These are phyloP conservation scores for Fundulus diaphanus DNA, from an alignment of 2,797 vertebrate genomes.

Conservation along the genomic window DNA sequence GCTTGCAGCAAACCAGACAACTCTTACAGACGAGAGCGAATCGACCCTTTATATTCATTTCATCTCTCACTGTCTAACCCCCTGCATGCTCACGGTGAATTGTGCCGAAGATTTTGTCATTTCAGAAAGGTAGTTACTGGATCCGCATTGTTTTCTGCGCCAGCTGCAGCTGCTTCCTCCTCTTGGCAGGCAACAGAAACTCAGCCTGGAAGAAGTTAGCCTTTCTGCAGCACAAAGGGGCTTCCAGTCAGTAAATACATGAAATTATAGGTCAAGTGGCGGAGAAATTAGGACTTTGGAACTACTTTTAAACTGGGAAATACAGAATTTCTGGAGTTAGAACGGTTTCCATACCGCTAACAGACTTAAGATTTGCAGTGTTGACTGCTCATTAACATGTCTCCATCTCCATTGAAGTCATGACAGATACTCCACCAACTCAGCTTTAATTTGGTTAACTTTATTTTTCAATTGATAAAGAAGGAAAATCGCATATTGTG, in stretches of 20 bases:
- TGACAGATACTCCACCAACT: neutral
- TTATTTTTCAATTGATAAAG: neutral
- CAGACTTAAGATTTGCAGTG: neutral
- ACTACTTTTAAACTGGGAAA: neutral
- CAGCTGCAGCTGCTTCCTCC: conserved; percentile 75
- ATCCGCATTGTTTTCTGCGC: conserved; percentile 73
- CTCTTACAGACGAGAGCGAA: conserved; percentile 49
- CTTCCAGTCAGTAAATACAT: conserved; percentile 17
- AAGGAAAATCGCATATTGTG: neutral
- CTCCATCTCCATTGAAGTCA: neutral
- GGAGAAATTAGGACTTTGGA: neutral
- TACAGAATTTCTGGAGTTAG: neutral
- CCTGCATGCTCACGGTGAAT: conserved; percentile 43
- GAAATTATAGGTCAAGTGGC: conserved; percentile 14
- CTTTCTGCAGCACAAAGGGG: conserved; percentile 38
- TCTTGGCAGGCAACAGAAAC: conserved; percentile 56
- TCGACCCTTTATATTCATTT: conserved; percentile 39
- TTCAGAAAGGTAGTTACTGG: conserved; percentile 70
- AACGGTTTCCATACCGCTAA: neutral
- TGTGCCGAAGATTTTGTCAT: conserved; percentile 71
- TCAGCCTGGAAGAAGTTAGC: conserved; percentile 59
- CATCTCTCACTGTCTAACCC: conserved; percentile 21
- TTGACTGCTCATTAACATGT: neutral
- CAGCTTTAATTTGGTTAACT: neutral
- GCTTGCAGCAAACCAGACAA: conserved; percentile 66